Evolutionary conservation across 2,113 vertebrate species (phyloP).

Genomic region (Mola mola): DNA sequence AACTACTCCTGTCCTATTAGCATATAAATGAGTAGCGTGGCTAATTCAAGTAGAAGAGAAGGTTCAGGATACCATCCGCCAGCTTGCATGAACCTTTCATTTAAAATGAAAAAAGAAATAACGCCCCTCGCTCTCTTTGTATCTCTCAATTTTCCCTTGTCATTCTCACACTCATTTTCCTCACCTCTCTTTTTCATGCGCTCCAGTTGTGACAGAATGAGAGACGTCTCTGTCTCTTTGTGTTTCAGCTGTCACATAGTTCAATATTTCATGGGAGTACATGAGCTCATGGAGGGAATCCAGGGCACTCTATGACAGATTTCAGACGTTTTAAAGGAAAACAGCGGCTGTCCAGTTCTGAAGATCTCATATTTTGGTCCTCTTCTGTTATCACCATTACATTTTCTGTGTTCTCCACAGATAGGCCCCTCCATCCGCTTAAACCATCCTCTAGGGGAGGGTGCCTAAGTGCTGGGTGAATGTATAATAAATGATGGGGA

Average conservation of each 20-base stretch:
- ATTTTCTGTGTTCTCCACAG: constrained; percentile 31
- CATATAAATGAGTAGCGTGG: constrained; percentile 74
- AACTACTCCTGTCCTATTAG: constrained; percentile 66
- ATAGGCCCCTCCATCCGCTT: constrained; percentile 5
- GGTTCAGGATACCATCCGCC: constrained; percentile 46
- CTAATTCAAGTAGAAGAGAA: constrained; percentile 63
- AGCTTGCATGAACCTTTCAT: constrained; percentile 34
- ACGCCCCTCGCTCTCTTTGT: constrained; percentile 34
- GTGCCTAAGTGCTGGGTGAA: constrained; percentile 47
- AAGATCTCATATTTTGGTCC: not conserved
- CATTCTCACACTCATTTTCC: constrained; percentile 26
- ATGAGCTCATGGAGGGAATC: constrained; percentile 37
- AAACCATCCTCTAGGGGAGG: constrained; percentile 21
- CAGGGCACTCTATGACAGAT: not conserved
- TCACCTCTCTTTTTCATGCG: constrained; percentile 25
- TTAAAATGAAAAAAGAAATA: constrained; percentile 61
- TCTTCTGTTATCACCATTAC: constrained; percentile 15
- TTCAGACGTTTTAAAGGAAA: not conserved
- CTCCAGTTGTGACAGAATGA: constrained; percentile 46
- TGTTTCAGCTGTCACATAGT: constrained; percentile 25
- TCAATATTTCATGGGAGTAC: constrained; percentile 63
- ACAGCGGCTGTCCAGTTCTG: constrained; percentile 16
- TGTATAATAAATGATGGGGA: constrained; percentile 51
- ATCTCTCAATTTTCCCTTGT: constrained; percentile 10
- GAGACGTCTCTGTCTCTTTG: constrained; percentile 40